These are phyloP conservation scores for Rotaria sp. DNA, from an alignment of 2,888 invertebrate species.

Conservation along the genomic window DNA sequence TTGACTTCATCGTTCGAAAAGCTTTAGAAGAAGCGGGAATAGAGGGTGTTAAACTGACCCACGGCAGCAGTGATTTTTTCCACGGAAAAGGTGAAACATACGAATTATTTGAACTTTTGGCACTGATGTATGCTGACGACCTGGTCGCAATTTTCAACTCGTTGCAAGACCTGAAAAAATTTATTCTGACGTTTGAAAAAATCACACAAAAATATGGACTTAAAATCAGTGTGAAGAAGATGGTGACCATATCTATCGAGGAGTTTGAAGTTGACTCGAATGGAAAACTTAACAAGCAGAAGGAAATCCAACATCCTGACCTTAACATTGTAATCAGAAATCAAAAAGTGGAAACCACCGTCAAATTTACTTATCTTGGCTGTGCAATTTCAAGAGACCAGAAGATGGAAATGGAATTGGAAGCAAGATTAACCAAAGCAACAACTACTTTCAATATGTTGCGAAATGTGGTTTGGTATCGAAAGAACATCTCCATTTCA, in stretches of 20 bases:
- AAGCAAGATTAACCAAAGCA: no score
- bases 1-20: slow-evolving; percentile 8
- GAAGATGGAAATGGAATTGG: no score
- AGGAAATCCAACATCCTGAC: not conserved
- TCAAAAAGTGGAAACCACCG: no score
- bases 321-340: no score
- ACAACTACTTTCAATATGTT: no score
- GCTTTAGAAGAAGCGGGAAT: not conserved
- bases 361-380: no score
- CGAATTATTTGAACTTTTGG: not conserved
- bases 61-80: not conserved
- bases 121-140: slow-evolving; percentile 5
- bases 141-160: not conserved
- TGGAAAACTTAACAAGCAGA: slow-evolving; percentile 6
- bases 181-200: not conserved
- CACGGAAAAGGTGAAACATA: not conserved
- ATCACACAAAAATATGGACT: slow-evolving; percentile 17
- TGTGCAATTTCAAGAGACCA: no score
- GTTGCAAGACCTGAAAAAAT: not conserved
- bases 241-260: not conserved
- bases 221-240: not conserved
- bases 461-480: no score
- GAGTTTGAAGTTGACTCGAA: not conserved
- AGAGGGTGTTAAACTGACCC: not conserved
- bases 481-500: no score